Conservation (phyloP, 23 tunicate genomes). For the Halocynthia aurantium region DNA sequence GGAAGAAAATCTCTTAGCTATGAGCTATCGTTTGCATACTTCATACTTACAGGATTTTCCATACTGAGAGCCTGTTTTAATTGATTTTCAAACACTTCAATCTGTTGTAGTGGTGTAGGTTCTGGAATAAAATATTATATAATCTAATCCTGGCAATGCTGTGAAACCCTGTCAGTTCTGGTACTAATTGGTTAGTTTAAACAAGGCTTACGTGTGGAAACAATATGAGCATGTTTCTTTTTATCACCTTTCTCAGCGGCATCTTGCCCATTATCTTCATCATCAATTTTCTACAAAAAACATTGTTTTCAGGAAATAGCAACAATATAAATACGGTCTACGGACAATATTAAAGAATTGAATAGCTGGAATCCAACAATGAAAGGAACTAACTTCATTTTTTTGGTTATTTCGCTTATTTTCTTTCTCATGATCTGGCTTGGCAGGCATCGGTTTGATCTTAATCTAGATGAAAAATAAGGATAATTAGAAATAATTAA, state of each 20-base stretch:
- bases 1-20: too few relatives aligned
- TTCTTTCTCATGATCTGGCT: constrained; percentile 27
- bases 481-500: background rate
- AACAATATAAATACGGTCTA: background rate
- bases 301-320: background rate
- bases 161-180: background rate
- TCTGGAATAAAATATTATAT: too few relatives aligned
- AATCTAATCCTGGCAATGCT: too few relatives aligned
- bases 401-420: constrained; percentile 17
- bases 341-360: background rate
- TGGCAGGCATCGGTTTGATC: constrained; percentile 9
- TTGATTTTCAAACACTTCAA: constrained; percentile 64
- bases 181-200: background rate
- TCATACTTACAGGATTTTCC: constrained; percentile 54
- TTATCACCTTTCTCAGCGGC: background rate
- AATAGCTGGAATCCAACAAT: background rate
- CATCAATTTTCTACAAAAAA: background rate
- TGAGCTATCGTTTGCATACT: too few relatives aligned
- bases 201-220: constrained; percentile 1
- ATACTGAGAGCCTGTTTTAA: constrained; percentile 69
- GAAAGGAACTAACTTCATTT: background rate
- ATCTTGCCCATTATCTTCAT: constrained; percentile 11
- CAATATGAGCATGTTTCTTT: constrained; percentile 7
- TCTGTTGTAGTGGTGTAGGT: constrained; percentile 33
- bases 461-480: constrained; percentile 1